Conservation (phyloP, 1,140 invertebrate species). For the Dendrolimus punctatus region DNA sequence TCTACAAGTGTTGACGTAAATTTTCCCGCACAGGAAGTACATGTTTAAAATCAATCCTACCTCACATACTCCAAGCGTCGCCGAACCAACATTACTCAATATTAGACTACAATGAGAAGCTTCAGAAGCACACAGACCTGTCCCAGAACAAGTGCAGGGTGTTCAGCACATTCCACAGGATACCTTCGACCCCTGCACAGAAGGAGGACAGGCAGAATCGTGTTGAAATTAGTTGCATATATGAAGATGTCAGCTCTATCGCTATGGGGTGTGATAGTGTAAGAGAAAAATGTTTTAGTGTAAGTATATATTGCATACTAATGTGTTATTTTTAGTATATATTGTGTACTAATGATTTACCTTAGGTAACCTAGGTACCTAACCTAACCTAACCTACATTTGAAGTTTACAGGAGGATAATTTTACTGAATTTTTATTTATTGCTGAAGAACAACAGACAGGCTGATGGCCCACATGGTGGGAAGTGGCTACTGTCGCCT, state of each 20-base stretch:
- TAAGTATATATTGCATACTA: conserved; percentile 20
- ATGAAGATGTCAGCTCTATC: conserved; percentile 34
- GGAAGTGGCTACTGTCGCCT: too few species aligned
- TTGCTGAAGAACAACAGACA: too few species aligned
- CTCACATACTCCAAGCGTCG: conserved; percentile 28
- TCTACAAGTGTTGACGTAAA: not conserved
- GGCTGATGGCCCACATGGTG: too few species aligned
- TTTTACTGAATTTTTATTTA: too few species aligned
- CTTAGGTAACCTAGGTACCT: too few species aligned
- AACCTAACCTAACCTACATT: too few species aligned
- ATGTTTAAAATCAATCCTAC: conserved; percentile 27
- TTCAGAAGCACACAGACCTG: conserved; percentile 22
- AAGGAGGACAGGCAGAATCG: conserved; percentile 16
- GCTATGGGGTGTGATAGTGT: conserved; percentile 11
- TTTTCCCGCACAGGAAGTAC: conserved; percentile 31
- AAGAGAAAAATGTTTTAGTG: conserved; percentile 24
- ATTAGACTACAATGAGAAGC: conserved; percentile 49
- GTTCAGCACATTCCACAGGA: conserved; percentile 39
- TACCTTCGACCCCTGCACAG: conserved; percentile 22
- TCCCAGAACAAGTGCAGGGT: conserved; percentile 40
- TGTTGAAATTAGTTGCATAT: conserved; percentile 22
- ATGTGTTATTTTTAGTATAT: too few species aligned
- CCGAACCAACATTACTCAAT: conserved; percentile 27
- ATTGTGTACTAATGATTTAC: too few species aligned
- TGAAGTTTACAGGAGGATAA: too few species aligned